Conservation (phyloP, 2,113 vertebrate genomes). For the Pedetes capensis region DNA sequence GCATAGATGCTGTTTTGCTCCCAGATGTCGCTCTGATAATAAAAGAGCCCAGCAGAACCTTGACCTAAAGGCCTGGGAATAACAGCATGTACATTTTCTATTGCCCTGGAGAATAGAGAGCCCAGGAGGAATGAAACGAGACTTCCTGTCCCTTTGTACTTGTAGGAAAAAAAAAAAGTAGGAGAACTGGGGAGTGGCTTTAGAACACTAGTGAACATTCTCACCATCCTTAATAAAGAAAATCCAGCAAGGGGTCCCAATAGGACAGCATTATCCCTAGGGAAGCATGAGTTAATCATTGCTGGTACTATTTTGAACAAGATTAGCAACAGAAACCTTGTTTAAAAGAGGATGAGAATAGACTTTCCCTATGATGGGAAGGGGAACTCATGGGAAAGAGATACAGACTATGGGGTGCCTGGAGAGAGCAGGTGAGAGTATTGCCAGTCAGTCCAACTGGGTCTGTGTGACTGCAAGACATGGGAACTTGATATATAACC, state of each 20-base stretch:
- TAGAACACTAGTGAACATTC: neutral
- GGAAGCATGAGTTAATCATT: neutral
- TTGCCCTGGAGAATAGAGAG: neutral
- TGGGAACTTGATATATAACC: neutral
- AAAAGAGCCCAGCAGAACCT: neutral
- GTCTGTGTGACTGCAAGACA: no score
- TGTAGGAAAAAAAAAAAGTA: neutral
- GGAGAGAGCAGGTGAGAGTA: neutral
- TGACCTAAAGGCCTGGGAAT: neutral
- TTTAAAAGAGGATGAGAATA: neutral
- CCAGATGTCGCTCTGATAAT: slow-evolving; percentile 34
- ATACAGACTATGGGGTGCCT: neutral
- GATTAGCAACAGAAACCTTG: neutral
- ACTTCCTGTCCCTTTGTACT: slow-evolving; percentile 48
- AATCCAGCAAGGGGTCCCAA: neutral
- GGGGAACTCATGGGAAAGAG: neutral
- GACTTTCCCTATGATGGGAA: neutral
- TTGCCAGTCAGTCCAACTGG: neutral
- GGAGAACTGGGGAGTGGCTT: neutral
- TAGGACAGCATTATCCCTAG: neutral
- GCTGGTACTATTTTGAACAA: neutral
- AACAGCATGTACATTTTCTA: neutral
- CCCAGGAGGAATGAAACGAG: neutral
- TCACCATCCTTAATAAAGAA: slow-evolving; percentile 29
- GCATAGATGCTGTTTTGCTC: neutral